These are phyloP conservation scores for Latrodectus elegans DNA, from an alignment of 2,888 invertebrate species.

Conservation along the genomic window DNA sequence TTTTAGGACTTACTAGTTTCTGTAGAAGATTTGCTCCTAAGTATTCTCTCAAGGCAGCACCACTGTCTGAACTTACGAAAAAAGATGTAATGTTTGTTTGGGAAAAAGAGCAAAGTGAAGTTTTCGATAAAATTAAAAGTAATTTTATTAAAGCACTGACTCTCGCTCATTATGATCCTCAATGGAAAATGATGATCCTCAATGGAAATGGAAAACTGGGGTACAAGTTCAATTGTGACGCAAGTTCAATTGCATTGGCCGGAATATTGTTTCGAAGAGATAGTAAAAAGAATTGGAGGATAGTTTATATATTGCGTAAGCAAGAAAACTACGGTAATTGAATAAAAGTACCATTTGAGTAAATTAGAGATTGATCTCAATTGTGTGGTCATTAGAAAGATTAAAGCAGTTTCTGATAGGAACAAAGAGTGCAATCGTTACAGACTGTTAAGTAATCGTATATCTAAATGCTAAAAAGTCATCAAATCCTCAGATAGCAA, in stretches of 20 bases:
- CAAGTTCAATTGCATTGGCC: not conserved
- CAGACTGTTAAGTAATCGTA: conserved; percentile 11
- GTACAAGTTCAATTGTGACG: not conserved
- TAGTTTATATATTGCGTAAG: not conserved
- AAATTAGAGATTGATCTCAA: conserved; percentile 5
- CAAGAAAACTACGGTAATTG: not conserved
- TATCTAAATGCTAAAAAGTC: conserved; percentile 11
- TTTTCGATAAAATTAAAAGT: not conserved
- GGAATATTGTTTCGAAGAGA: not conserved
- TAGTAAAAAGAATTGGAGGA: not conserved
- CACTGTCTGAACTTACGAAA: not conserved
- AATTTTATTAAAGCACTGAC: not conserved
- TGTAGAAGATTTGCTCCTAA: not conserved
- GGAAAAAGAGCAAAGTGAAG: not conserved
- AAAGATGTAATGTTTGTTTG: not conserved
- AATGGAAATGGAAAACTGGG: not conserved
- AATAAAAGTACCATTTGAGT: not conserved
- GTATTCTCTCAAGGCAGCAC: not conserved
- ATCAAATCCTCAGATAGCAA: not conserved
- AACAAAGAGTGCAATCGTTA: not conserved
- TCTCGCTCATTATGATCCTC: not conserved
- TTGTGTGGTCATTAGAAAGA: conserved; percentile 7
- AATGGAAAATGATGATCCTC: not conserved
- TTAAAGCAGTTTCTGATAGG: not conserved
- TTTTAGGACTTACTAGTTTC: no score